A percentile compares a stretch with the other conserved stretches of the same genome.
These are phyloP conservation scores for Catalaphyllia jardinei DNA, from an alignment of 64 coral and sea anemone genomes.

Conservation along the genomic window DNA sequence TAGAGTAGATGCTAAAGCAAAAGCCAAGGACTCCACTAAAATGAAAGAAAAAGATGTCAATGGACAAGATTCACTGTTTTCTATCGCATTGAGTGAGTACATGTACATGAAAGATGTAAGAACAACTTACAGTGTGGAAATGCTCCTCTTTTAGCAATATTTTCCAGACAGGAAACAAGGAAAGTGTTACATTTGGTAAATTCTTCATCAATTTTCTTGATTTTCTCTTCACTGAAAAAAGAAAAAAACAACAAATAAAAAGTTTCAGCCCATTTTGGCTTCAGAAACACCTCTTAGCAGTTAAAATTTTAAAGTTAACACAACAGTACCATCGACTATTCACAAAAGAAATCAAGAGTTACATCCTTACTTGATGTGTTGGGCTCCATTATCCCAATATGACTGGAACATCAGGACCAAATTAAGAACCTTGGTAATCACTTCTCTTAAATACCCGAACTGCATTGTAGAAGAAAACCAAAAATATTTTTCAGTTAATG, in stretches of 20 bases:
- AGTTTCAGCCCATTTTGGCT: too few species aligned
- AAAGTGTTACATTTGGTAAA: constrained; percentile 94
- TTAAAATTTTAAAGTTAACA: too few species aligned
- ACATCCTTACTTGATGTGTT: constrained; percentile 23
- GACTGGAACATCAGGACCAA: constrained; percentile 74
- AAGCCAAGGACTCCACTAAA: constrained; percentile 81
- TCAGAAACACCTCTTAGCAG: too few species aligned
- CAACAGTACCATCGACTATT: too few species aligned
- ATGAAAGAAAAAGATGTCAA: neutral
- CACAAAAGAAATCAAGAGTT: too few species aligned
- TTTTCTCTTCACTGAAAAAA: constrained; percentile 53
- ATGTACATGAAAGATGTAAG: too few species aligned
- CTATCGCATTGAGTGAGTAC: too few species aligned
- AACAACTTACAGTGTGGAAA: constrained; percentile 89
- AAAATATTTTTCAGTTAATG: too few species aligned
- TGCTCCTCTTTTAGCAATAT: constrained; percentile 83
- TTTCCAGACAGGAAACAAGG: constrained; percentile 76
- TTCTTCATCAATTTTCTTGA: constrained; percentile 76
- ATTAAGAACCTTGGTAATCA: constrained; percentile 86
- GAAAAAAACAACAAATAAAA: neutral
- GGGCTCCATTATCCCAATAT: constrained; percentile 60
- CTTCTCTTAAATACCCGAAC: constrained; percentile 82
- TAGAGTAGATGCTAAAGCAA: constrained; percentile 55
- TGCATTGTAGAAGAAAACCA: neutral
- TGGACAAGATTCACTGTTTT: too few species aligned